phyloP scores from a whole-genome alignment of 2,113 vertebrate species.

The Pyxicephalus adspersus region DNA sequence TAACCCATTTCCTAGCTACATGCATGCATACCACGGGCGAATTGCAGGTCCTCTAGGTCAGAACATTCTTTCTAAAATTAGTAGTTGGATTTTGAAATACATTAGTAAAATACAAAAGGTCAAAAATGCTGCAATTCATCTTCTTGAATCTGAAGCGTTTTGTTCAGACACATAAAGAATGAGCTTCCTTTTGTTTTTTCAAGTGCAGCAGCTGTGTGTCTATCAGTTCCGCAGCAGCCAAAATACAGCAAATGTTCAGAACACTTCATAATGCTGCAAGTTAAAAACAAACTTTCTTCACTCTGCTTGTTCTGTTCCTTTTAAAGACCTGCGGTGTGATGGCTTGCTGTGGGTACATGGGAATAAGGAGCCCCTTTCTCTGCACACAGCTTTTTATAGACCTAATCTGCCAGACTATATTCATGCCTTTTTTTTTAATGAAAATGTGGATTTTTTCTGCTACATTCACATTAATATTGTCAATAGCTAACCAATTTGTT shows the following conservation, averaged over 20 bases:
- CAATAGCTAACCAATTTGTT: not conserved
- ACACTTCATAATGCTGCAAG: constrained; percentile 25
- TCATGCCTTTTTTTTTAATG: not conserved
- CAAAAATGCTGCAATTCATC: too few species aligned
- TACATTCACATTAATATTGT: not conserved
- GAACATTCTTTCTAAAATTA: too few species aligned
- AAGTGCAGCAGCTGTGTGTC: not conserved
- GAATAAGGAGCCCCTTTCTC: constrained; percentile 40
- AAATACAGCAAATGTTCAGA: constrained; percentile 15
- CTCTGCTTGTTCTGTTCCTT: constrained; percentile 27
- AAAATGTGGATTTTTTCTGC: not conserved
- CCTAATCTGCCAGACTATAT: constrained; percentile 5
- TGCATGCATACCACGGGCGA: too few species aligned
- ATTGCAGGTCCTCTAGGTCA: too few species aligned
- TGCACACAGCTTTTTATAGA: constrained; percentile 43
- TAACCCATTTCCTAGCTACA: too few species aligned
- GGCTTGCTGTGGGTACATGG: constrained; percentile 8
- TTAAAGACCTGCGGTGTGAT: constrained; percentile 38
- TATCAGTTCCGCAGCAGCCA: not conserved
- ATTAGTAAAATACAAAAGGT: too few species aligned
- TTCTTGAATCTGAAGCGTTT: too few species aligned
- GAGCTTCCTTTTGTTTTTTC: not conserved
- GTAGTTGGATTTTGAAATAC: too few species aligned
- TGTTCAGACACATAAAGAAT: too few species aligned
- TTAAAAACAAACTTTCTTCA: constrained; percentile 22